A percentile compares a stretch with the other conserved stretches of the same genome.
phyloP scores from a whole-genome alignment of 2,797 vertebrate genomes.

The Melanotaenia maccullochi region DNA sequence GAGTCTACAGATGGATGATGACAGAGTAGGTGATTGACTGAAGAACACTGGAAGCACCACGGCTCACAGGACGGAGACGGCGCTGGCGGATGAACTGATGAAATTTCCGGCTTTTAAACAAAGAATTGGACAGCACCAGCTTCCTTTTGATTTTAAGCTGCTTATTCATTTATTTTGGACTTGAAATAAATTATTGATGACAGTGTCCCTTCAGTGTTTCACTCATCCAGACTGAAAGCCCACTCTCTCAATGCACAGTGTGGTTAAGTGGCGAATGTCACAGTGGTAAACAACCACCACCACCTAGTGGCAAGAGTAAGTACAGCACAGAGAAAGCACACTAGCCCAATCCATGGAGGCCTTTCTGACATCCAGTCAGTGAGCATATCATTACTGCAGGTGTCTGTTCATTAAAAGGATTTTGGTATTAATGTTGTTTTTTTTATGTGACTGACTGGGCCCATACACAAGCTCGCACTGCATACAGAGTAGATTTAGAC shows the following conservation, averaged over 20 bases:
- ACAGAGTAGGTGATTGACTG: conserved; percentile 22
- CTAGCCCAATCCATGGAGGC: conserved; percentile 67
- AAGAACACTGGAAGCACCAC: conserved; percentile 36
- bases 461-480: conserved; percentile 36
- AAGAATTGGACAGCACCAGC: conserved; percentile 54
- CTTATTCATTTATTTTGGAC: conserved; percentile 60
- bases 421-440: conserved; percentile 44
- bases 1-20: conserved; percentile 21
- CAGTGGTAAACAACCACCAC: conserved; percentile 28
- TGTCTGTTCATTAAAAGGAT: conserved; percentile 44
- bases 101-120: conserved; percentile 40
- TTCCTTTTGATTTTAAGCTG: conserved; percentile 58
- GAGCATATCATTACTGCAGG: conserved; percentile 60
- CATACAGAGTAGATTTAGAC: conserved; percentile 24
- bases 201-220: conserved; percentile 56
- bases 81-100: conserved; percentile 41
- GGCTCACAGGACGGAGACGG: conserved; percentile 39
- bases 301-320: conserved; percentile 67
- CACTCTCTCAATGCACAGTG: conserved; percentile 32
- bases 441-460: conserved; percentile 31
- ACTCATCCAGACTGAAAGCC: conserved; percentile 48
- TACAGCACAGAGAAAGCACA: conserved; percentile 68
- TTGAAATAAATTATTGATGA: conserved; percentile 79
- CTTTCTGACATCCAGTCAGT: conserved; percentile 66
- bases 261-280: conserved; percentile 21